phyloP scores from a whole-genome alignment of 1,140 invertebrate genomes.

The Orchestia grillus region DNA sequence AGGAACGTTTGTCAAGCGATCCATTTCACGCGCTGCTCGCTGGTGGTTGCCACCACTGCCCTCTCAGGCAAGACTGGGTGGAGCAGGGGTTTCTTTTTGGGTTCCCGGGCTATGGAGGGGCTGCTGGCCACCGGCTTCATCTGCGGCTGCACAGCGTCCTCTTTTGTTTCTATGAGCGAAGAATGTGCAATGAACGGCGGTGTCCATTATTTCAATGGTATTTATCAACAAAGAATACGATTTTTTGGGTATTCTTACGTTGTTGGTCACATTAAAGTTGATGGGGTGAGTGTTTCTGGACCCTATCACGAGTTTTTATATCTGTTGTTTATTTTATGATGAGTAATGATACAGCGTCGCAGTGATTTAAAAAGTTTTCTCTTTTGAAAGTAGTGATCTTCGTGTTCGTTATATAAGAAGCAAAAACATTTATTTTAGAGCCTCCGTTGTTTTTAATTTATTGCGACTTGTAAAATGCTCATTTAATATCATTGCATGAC shows the following conservation, averaged over 20 bases:
- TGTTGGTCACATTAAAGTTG: not conserved
- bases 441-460: not conserved
- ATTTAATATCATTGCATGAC: not conserved
- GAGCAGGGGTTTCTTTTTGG: not conserved
- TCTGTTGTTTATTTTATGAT: not conserved
- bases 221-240: too few relatives aligned
- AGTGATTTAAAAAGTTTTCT: not conserved
- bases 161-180: not conserved
- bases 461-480: not conserved
- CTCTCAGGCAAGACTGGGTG: not conserved
- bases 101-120: not conserved
- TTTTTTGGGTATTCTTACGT: not conserved
- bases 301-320: not conserved
- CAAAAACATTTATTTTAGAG: not conserved
- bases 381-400: not conserved
- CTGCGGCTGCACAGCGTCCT: not conserved
- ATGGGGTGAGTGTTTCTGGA: not conserved
- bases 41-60: not conserved
- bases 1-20: slow-evolving; percentile 12
- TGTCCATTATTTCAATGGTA: too few relatives aligned
- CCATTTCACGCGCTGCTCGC: not conserved
- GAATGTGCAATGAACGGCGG: not conserved
- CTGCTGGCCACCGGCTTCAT: not conserved
- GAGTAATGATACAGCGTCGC: not conserved
- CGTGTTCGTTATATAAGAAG: not conserved